Evolutionary conservation across 2,888 invertebrate genomes (phyloP).

Genomic region (Erynnis tages): DNA sequence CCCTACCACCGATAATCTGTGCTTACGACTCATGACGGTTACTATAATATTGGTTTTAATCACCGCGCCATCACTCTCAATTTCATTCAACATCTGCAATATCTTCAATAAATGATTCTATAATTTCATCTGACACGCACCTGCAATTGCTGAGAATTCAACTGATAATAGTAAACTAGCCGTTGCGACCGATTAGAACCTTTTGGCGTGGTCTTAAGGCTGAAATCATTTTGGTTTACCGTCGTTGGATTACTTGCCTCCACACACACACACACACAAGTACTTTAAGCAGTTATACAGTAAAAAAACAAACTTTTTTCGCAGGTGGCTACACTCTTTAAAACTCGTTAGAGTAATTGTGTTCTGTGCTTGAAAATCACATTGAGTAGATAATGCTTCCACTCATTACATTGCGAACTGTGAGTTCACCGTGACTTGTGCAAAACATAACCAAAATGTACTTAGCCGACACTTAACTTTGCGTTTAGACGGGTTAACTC

Average conservation of each 20-base stretch:
- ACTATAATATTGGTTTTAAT: too few relatives aligned
- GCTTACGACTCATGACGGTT: too few relatives aligned
- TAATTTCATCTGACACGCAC: slow-evolving; percentile 8
- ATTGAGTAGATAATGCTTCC: not conserved
- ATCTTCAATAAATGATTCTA: not conserved
- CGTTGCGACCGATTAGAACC: not conserved
- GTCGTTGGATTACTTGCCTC: not conserved
- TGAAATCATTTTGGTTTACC: not conserved
- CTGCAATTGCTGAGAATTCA: too few relatives aligned
- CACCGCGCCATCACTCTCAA: not conserved
- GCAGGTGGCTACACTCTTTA: not conserved
- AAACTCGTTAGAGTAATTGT: too few relatives aligned
- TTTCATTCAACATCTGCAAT: not conserved
- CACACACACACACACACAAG: not conserved
- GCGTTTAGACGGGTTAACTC: too few relatives aligned
- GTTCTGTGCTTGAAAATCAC: slow-evolving; percentile 9
- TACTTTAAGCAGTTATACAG: not conserved
- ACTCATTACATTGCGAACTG: not conserved
- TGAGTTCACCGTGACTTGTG: slow-evolving; percentile 3
- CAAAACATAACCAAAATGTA: too few relatives aligned
- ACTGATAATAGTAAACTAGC: not conserved
- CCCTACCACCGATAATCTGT: too few relatives aligned
- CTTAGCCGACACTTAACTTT: too few relatives aligned
- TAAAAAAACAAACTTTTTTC: slow-evolving; percentile 1
- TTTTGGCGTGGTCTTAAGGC: not conserved